phyloP scores from a whole-genome alignment of 2,888 invertebrate genomes.

The Polyploca ridens region DNA sequence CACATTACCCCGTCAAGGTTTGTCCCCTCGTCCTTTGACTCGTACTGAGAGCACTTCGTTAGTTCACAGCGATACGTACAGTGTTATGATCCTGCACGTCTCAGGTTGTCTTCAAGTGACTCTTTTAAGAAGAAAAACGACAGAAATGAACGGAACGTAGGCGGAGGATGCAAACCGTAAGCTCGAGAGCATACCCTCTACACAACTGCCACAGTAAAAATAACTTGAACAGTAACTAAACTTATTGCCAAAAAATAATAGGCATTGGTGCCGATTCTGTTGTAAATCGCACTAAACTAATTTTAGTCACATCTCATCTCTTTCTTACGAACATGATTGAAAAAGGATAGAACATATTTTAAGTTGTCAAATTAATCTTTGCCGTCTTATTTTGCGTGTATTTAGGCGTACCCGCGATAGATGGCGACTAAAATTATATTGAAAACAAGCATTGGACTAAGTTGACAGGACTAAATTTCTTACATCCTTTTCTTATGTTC shows the following conservation, averaged over 20 bases:
- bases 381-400: too few relatives aligned
- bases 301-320: too few relatives aligned
- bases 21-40: conserved; percentile 51
- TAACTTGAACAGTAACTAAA: neutral
- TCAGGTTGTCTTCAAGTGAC: conserved; percentile 30
- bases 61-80: conserved; percentile 50
- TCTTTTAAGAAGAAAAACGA: conserved; percentile 30
- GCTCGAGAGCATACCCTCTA: neutral
- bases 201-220: neutral
- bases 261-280: too few relatives aligned
- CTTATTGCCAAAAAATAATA: neutral
- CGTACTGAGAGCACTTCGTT: conserved; percentile 59
- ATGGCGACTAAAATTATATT: too few relatives aligned
- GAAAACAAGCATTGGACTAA: too few relatives aligned
- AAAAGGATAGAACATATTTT: too few relatives aligned
- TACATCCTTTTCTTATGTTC: too few relatives aligned
- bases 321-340: too few relatives aligned
- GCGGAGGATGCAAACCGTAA: neutral
- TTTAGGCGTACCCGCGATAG: too few relatives aligned
- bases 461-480: too few relatives aligned
- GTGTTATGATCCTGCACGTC: conserved; percentile 63
- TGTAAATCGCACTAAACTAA: too few relatives aligned
- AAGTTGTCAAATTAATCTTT: too few relatives aligned
- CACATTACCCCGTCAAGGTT: conserved; percentile 41
- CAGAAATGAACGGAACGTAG: conserved; percentile 15